Base-by-base conservation (phyloP, 2,113 vertebrate species). In the Lycocorax pyrrhopterus region DNA sequence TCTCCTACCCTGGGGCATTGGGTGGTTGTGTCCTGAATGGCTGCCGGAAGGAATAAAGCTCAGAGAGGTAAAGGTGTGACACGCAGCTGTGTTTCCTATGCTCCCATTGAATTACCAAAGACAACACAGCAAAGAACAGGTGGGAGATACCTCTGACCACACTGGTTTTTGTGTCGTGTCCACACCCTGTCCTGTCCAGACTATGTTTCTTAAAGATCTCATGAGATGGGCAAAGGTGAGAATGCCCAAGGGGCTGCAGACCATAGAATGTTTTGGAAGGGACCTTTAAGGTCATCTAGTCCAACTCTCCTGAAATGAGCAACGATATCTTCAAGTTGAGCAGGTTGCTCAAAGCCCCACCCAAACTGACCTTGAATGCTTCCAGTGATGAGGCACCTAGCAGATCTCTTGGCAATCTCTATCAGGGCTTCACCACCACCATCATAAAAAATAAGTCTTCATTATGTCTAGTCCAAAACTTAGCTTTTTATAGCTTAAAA, bases 261-360 rank as follows among this genome's bases (percentile, higher is more conserved):
- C 43, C 27, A 9, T 4, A 18, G 49, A 63, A 35, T 18, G 6
- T 29, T 59, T 60, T 87, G 30, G 47, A 76, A 76, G 12, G 7
- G 14, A 51, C 7, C 2, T 46, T 74, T 35, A 21, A 60, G 10
- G 3, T 8, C 9, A 13, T 3, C 22, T 13, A 46, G 6, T 41
- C 43, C 25, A 84, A 20, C 1, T 29, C 1, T 2, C 9, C 12
- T 60, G 21, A 43, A 7, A 7, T 3, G 1, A 20, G 7, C 27
- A 52, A 35, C 16, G 6, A 37, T 16, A 46, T 35, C 12, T 43
- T 8, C 12, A 29, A 35, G 21, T 17, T 15, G 25, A 44, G 4
- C 13, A 30, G 8, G 21, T 29, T 87, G 17, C 32, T 55, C 26
- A 44, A 25, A 71, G 32, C 13, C 7, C 12, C 2, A 0, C 13